phyloP scores from a whole-genome alignment of 2,113 vertebrate species.

The Platichthys flesus region DNA sequence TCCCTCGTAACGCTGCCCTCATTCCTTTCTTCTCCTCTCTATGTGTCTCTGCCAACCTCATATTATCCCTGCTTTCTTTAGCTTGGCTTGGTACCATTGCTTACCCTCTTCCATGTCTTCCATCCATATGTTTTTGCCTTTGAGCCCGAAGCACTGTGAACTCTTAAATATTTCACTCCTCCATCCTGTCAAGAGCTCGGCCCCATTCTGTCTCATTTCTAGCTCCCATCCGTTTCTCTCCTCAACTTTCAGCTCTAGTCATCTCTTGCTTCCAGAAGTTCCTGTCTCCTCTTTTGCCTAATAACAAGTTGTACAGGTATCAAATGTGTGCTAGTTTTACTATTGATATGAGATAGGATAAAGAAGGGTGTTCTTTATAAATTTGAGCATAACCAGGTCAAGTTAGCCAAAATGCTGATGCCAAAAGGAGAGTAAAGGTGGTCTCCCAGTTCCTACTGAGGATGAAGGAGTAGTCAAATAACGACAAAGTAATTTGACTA shows the following conservation, averaged over 20 bases:
- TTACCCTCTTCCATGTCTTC: constrained; percentile 9
- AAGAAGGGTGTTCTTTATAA: neutral
- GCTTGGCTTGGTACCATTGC: constrained; percentile 10
- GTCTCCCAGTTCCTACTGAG: neutral
- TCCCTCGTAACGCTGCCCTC: neutral
- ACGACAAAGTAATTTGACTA: neutral
- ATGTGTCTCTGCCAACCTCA: neutral
- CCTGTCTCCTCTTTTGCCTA: constrained; percentile 9
- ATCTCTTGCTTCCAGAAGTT: constrained; percentile 11
- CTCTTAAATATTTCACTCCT: constrained; percentile 57
- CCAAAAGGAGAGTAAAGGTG: neutral
- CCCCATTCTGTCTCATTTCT: constrained; percentile 69
- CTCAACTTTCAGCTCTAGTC: constrained; percentile 24
- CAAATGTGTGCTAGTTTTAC: neutral
- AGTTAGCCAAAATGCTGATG: neutral
- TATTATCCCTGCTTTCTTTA: constrained; percentile 1
- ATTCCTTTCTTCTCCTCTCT: neutral
- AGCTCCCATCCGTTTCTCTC: constrained; percentile 23
- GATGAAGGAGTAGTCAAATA: neutral
- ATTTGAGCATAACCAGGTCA: neutral
- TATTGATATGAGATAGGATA: neutral
- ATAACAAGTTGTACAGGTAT: constrained; percentile 5
- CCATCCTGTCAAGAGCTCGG: constrained; percentile 56
- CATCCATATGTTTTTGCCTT: constrained; percentile 20
- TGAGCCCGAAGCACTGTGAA: constrained; percentile 41